These are phyloP conservation scores for Calidris pygmaea DNA, from an alignment of 2,113 vertebrate genomes.

Conservation along the genomic window DNA sequence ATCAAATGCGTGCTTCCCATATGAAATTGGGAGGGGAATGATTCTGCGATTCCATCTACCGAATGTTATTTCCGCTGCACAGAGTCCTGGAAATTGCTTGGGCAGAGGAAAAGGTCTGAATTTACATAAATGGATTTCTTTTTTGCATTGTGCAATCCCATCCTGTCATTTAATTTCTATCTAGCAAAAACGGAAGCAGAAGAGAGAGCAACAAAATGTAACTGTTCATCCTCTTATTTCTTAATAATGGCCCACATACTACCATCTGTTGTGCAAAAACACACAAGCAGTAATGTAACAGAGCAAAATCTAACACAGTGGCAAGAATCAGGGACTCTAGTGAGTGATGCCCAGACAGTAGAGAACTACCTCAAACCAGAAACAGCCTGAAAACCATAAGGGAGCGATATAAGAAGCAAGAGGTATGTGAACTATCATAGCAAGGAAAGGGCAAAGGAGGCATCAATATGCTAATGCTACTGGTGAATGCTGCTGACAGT, in stretches of 20 bases:
- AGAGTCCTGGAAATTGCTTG: slow-evolving; percentile 21
- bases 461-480: neutral
- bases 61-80: neutral
- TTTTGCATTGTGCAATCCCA: neutral
- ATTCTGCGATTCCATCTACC: neutral
- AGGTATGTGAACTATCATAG: neutral
- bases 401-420: neutral
- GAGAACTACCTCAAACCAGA: neutral
- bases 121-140: slow-evolving; percentile 44
- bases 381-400: neutral
- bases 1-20: neutral
- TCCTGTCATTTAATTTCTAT: slow-evolving; percentile 11
- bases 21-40: neutral
- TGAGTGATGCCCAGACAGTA: neutral
- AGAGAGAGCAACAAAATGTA: neutral
- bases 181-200: neutral
- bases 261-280: neutral
- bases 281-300: neutral
- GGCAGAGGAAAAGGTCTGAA: slow-evolving; percentile 46
- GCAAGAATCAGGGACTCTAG: neutral
- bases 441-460: neutral
- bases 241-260: neutral
- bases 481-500: neutral
- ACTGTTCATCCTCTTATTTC: slow-evolving; percentile 3
- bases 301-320: neutral